Conservation (phyloP, 2,797 vertebrate genomes). For the Discoglossus pictus region DNA sequence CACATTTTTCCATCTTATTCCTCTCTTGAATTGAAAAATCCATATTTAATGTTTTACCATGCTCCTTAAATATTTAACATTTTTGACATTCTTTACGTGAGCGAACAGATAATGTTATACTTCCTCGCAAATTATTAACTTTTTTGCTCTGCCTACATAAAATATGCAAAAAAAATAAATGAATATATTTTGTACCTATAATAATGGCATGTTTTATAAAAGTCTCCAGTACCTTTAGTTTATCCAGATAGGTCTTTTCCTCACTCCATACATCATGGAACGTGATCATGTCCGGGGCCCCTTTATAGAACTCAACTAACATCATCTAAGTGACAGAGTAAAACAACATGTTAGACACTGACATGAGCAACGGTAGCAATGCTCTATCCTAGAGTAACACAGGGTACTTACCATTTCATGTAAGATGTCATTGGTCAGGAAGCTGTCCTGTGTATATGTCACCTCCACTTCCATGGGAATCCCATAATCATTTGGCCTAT, state of each 20-base stretch:
- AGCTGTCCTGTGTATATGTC: slow-evolving; percentile 93
- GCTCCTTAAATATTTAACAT: too few relatives aligned
- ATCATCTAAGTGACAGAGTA: slow-evolving; percentile 72
- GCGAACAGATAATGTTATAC: too few relatives aligned
- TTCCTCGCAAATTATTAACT: too few relatives aligned
- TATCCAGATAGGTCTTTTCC: slow-evolving; percentile 89
- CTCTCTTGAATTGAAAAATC: too few relatives aligned
- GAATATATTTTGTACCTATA: too few relatives aligned
- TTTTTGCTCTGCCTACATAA: too few relatives aligned
- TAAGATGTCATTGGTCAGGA: slow-evolving; percentile 91
- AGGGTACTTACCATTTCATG: slow-evolving; percentile 88
- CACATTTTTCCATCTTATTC: too few relatives aligned
- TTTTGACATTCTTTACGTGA: too few relatives aligned
- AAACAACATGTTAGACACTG: neutral
- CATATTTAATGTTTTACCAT: too few relatives aligned
- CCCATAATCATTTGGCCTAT: slow-evolving; percentile 92
- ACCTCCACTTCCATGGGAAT: slow-evolving; percentile 96
- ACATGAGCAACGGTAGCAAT: neutral
- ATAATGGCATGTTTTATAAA: too few relatives aligned
- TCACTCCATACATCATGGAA: slow-evolving; percentile 90
- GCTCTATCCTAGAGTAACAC: neutral
- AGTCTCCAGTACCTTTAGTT: slow-evolving; percentile 84
- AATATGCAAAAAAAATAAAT: too few relatives aligned
- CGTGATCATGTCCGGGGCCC: slow-evolving; percentile 85
- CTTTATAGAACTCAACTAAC: slow-evolving; percentile 89